Evolutionary conservation across 2,888 invertebrate species (phyloP).

Genomic region (Onthophagus sagittarius): DNA sequence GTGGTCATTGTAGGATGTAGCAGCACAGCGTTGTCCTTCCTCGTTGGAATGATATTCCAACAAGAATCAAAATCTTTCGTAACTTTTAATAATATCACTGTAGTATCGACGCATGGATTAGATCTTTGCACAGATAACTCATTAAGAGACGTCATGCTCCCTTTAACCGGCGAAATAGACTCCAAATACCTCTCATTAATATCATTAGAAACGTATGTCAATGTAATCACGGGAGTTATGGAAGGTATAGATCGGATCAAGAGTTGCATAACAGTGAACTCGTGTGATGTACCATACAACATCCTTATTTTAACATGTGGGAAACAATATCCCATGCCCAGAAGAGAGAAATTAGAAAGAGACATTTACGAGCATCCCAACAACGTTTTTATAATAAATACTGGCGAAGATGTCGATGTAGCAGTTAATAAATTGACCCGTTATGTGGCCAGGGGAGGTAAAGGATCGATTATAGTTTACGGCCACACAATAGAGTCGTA

Average conservation of each 20-base stretch:
- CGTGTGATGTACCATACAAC: constrained; percentile 47
- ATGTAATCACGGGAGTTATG: constrained; percentile 56
- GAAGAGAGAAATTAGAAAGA: background rate
- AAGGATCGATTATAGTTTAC: constrained; percentile 47
- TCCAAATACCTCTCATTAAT: constrained; percentile 13
- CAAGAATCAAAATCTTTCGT: constrained; percentile 47
- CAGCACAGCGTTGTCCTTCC: constrained; percentile 59
- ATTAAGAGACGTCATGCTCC: constrained; percentile 49
- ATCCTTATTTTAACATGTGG: constrained; percentile 50
- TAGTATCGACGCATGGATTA: constrained; percentile 64
- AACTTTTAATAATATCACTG: constrained; percentile 65
- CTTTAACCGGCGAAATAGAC: constrained; percentile 46
- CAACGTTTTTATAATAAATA: constrained; percentile 58
- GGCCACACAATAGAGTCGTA: constrained; percentile 52
- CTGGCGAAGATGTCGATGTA: constrained; percentile 49
- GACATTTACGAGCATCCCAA: constrained; percentile 43
- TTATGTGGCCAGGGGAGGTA: constrained; percentile 31
- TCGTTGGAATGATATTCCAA: constrained; percentile 59
- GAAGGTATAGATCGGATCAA: constrained; percentile 55
- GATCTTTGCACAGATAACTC: constrained; percentile 42
- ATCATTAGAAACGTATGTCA: constrained; percentile 52
- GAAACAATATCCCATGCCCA: constrained; percentile 51
- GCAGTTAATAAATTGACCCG: constrained; percentile 43
- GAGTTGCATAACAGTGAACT: constrained; percentile 53
- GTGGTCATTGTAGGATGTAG: constrained; percentile 67